These are phyloP conservation scores for Okamejei kenojei DNA, from an alignment of 2,797 vertebrate genomes.

Conservation along the genomic window DNA sequence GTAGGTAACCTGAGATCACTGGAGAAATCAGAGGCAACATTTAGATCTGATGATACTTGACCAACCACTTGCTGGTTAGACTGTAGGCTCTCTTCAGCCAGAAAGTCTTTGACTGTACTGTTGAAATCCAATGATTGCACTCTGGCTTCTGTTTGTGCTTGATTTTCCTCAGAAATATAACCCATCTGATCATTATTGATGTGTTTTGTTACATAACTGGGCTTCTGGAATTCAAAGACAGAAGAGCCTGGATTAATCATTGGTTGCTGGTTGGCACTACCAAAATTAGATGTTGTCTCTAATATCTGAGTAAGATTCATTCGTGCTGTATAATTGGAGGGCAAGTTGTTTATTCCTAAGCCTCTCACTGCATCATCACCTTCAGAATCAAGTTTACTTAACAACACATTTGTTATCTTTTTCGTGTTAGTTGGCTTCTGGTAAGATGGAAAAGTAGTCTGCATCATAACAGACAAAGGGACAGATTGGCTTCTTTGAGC, in stretches of 20 bases:
- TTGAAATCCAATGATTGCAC: slow-evolving; percentile 83
- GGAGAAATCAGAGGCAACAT: slow-evolving; percentile 71
- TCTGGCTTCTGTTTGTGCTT: slow-evolving; percentile 75
- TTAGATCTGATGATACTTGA: slow-evolving; percentile 76
- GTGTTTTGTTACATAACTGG: slow-evolving; percentile 82
- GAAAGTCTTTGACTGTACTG: slow-evolving; percentile 78
- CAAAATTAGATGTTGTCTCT: slow-evolving; percentile 72
- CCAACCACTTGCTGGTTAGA: slow-evolving; percentile 70
- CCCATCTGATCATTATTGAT: slow-evolving; percentile 71
- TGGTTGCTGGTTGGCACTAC: slow-evolving; percentile 69
- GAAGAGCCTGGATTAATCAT: slow-evolving; percentile 74
- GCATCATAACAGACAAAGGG: slow-evolving; percentile 95
- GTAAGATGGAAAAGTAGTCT: slow-evolving; percentile 74
- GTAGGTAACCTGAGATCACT: slow-evolving; percentile 85
- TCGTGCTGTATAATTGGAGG: slow-evolving; percentile 86
- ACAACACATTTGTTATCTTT: slow-evolving; percentile 79
- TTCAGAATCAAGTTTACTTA: slow-evolving; percentile 86
- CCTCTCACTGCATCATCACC: slow-evolving; percentile 75
- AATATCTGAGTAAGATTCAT: slow-evolving; percentile 98
- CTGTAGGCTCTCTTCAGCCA: slow-evolving; percentile 69
- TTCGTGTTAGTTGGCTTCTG: slow-evolving; percentile 72
- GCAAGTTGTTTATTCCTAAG: slow-evolving; percentile 80
- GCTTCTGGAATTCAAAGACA: slow-evolving; percentile 77
- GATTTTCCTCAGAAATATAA: slow-evolving; percentile 70
- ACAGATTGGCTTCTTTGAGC: slow-evolving; percentile 95